phyloP scores from a whole-genome alignment of 2,113 vertebrate genomes.

The Istiophorus platypterus region DNA sequence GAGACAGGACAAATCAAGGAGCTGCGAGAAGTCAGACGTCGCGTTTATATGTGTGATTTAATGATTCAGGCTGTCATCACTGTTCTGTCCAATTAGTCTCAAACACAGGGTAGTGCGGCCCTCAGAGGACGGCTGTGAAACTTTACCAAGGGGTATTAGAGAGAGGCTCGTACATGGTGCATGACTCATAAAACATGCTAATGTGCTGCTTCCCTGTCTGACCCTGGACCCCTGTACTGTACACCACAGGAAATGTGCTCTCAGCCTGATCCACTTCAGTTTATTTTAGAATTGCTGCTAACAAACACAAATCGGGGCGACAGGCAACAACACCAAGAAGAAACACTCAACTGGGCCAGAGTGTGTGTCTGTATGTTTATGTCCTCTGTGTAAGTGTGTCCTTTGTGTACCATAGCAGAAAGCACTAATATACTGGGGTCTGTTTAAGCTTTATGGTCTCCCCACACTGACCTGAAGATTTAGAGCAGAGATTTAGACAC shows the following conservation, averaged over 20 bases:
- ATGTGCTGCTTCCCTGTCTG: slow-evolving; percentile 31
- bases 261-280: not conserved
- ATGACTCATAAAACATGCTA: slow-evolving; percentile 37
- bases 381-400: not conserved
- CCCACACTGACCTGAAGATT: slow-evolving; percentile 12
- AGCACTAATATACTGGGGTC: slow-evolving; percentile 1
- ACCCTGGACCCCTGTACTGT: slow-evolving; percentile 18
- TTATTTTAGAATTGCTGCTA: slow-evolving; percentile 22
- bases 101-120: slow-evolving; percentile 2
- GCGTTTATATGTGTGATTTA: slow-evolving; percentile 27
- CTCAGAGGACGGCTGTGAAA: slow-evolving; percentile 26
- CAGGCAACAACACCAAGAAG: not conserved
- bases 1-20: slow-evolving; percentile 7
- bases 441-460: slow-evolving; percentile 3
- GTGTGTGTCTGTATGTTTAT: not conserved
- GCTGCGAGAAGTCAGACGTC: slow-evolving; percentile 2
- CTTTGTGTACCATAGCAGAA: not conserved
- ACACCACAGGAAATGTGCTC: slow-evolving; percentile 26
- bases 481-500: slow-evolving; percentile 33
- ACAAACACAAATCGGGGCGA: slow-evolving; percentile 8
- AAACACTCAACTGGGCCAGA: not conserved
- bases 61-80: slow-evolving; percentile 43
- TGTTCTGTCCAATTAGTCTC: slow-evolving; percentile 20
- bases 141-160: slow-evolving; percentile 9
- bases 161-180: not conserved